Base-by-base conservation (phyloP, 2,797 vertebrate genomes). In the Lagodon rhomboides region DNA sequence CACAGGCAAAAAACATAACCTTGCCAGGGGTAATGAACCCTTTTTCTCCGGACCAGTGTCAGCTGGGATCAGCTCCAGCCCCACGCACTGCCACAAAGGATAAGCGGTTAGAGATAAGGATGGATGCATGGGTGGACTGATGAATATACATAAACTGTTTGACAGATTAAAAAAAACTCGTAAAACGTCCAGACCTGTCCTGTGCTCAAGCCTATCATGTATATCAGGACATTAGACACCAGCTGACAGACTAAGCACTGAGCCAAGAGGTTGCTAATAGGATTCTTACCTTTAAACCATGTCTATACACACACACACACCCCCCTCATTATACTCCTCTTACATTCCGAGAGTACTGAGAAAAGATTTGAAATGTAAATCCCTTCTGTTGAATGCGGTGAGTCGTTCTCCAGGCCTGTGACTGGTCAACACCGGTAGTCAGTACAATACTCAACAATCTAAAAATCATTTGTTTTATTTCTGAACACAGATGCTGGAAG, bases 281-380 rank as follows among this genome's bases (percentile, higher is more conserved):
- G 91, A 90, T 92, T 90, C 58, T 44, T 75, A 62, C 80, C 73
- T 76, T 54, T 84, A 79, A 85, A 85, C 76, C 67, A 22, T 38
- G 34, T 38, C 34, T 38, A 61, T 53, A 63, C 49, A 61, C 38
- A 27, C 54, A 61, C 76, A 25, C 50, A 54, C 62, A 58, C 60
- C 41, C 53, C 10, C 25, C 59, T 79, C 62, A 34, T 79, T 86
- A 56, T 69, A 55, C 63, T 66, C 46, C 64, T 23, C 49, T 47
- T 47, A n/a, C 68, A 75, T 73, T 87, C 81, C 74, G 18, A 85
- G 85, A 90, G 80, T 46, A 73, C 73, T 43, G 50, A 74, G 85
- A 74, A 80, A 58, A 81, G 85, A 88, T 86, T 80, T 80, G 44
- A 88, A 86, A 87, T 83, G 78, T 85, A 87, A 89, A 91, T 89